These are phyloP conservation scores for Harmothoe impar DNA, from an alignment of 2,888 invertebrate genomes.

Conservation along the genomic window DNA sequence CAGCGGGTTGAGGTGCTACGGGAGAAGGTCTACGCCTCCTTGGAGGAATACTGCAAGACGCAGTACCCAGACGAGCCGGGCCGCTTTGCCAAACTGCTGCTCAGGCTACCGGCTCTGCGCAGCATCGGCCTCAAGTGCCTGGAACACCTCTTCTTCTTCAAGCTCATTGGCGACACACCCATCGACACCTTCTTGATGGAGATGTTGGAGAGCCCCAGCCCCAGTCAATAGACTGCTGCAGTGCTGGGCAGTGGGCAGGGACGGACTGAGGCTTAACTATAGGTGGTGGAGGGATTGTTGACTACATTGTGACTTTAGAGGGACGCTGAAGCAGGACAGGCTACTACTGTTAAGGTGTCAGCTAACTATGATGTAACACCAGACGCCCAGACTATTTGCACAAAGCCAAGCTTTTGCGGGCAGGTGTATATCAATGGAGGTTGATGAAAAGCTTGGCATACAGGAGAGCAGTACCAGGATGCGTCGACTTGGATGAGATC, in stretches of 20 bases:
- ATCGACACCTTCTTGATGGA: slow-evolving; percentile 89
- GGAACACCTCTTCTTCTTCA: slow-evolving; percentile 97
- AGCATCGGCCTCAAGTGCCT: slow-evolving; percentile 90
- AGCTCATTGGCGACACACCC: slow-evolving; percentile 93
- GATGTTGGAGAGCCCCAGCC: slow-evolving; percentile 71
- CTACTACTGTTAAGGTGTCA: no score
- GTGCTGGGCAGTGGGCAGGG: background rate
- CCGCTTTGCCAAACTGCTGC: slow-evolving; percentile 95
- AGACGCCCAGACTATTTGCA: no score
- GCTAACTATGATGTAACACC: no score
- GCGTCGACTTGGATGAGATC: no score
- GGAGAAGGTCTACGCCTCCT: slow-evolving; percentile 96
- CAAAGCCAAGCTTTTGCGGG: no score
- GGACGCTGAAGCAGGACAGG: no score
- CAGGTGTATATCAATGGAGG: no score
- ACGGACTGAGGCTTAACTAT: background rate
- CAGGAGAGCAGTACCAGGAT: no score
- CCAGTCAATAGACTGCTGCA: background rate
- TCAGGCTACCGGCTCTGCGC: slow-evolving; percentile 83
- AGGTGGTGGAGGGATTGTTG: background rate
- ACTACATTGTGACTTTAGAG: no score
- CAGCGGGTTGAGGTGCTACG: slow-evolving; percentile 87
- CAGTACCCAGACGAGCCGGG: slow-evolving; percentile 95
- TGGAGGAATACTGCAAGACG: slow-evolving; percentile 96
- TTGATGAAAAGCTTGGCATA: no score